Conservation (phyloP, 1,140 invertebrate species). For the Homarus americanus region DNA sequence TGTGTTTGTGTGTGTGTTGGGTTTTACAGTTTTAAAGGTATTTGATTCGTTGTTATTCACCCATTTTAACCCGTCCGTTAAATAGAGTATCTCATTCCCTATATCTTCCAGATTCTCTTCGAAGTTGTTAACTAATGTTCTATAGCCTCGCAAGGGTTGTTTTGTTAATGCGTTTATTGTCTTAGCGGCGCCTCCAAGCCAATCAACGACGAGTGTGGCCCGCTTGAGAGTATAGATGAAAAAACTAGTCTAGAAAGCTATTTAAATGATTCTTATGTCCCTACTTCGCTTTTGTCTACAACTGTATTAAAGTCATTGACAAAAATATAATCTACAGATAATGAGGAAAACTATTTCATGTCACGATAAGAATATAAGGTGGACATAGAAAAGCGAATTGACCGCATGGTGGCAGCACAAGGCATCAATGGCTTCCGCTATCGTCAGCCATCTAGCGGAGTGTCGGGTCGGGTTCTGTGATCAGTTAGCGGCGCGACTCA, state of each 20-base stretch:
- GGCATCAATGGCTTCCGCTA: not conserved
- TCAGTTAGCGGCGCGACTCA: not conserved
- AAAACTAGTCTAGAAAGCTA: not conserved
- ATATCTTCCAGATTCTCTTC: not conserved
- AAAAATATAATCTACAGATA: no score
- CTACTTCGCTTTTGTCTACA: not conserved
- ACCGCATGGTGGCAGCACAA: not conserved
- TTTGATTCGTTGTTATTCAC: no score
- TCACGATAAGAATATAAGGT: not conserved
- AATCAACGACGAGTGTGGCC: slow-evolving; percentile 5
- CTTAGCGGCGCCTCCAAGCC: not conserved
- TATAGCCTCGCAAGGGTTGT: not conserved
- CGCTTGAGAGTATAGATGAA: not conserved
- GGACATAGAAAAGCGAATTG: not conserved
- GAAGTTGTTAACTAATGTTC: not conserved
- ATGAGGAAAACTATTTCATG: no score
- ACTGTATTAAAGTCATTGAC: no score
- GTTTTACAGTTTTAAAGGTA: no score
- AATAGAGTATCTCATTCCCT: not conserved
- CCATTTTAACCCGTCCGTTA: no score
- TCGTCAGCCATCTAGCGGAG: not conserved
- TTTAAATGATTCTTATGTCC: not conserved
- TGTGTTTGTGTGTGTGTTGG: not conserved
- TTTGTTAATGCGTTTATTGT: slow-evolving; percentile 1
- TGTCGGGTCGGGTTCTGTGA: not conserved